These are phyloP conservation scores for Eclectus roratus DNA, from an alignment of 2,113 vertebrate species.

Conservation along the genomic window DNA sequence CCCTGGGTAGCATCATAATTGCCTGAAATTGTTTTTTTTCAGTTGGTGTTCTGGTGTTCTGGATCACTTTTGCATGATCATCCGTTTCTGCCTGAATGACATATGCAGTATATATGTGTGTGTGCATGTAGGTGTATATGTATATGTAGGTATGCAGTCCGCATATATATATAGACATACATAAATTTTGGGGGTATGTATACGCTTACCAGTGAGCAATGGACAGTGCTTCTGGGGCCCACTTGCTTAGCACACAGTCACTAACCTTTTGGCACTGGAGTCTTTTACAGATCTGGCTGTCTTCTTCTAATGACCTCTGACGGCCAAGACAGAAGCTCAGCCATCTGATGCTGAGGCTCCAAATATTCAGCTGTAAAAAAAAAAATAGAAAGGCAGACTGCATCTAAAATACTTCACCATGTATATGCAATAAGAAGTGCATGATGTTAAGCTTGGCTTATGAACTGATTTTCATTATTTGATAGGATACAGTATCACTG, in stretches of 20 bases:
- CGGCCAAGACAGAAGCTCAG: background rate
- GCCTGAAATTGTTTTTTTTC: background rate
- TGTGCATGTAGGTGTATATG: too few species aligned
- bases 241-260: background rate
- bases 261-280: background rate
- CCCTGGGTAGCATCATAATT: background rate
- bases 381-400: background rate
- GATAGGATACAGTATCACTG: background rate
- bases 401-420: background rate
- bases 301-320: background rate
- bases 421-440: background rate
- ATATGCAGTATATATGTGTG: accelerated
- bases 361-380: background rate
- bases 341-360: background rate
- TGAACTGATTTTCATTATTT: background rate
- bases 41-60: background rate
- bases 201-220: background rate
- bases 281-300: background rate
- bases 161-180: accelerated
- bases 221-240: background rate
- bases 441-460: background rate
- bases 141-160: accelerated
- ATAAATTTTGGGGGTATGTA: background rate
- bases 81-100: background rate
- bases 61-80: background rate